Evolutionary conservation across 2,113 vertebrate genomes (phyloP).

Genomic region (Gallinago jamesoni): DNA sequence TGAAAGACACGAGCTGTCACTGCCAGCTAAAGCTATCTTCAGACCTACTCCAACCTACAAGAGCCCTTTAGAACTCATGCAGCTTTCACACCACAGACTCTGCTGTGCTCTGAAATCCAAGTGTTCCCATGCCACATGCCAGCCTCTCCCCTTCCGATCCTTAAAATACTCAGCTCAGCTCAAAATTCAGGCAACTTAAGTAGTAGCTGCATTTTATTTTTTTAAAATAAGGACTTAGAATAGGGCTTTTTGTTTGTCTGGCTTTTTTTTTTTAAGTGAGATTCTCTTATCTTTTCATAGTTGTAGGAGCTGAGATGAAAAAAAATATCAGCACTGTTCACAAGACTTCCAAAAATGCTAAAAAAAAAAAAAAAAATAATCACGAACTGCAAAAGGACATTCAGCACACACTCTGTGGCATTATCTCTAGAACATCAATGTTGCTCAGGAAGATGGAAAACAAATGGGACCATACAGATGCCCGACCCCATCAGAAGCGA

Average conservation of each 20-base stretch:
- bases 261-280: not conserved
- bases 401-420: fast-evolving
- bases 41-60: not conserved
- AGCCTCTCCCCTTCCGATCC: not conserved
- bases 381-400: fast-evolving
- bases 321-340: not conserved
- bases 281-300: not conserved
- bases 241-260: not conserved
- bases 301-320: not conserved
- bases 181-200: not conserved
- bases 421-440: fast-evolving
- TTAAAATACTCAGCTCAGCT: not conserved
- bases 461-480: fast-evolving
- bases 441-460: not conserved
- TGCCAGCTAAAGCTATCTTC: not conserved
- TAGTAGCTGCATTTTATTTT: not conserved
- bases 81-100: not conserved
- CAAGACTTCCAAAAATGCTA: not conserved
- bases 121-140: not conserved
- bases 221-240: not conserved
- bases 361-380: not conserved
- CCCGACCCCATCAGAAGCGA: not conserved
- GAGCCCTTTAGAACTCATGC: fast-evolving
- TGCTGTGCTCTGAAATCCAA: not conserved
- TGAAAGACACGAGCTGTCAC: not conserved